Evolutionary conservation across 2,113 vertebrate species (phyloP), one percentile per base, ranked within the genome.

Genomic region (Haemorhous mexicanus): DNA sequence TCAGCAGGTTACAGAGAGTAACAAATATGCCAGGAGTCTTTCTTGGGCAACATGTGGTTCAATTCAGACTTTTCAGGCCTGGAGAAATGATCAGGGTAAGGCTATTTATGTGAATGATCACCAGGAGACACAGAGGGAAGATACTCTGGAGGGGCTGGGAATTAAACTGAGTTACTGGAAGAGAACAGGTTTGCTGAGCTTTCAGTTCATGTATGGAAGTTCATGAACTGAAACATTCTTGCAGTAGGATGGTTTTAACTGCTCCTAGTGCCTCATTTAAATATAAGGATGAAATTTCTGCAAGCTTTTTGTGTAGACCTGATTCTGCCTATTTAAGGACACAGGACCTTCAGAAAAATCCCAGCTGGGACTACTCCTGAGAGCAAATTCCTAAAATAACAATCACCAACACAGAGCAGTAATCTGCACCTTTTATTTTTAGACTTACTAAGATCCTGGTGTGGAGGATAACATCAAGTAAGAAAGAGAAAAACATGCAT

Each of bases 381-480:
- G 69, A 82, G 11, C 9, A 69, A 18, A 83, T 55, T 46, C 62
- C 41, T 83, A 43, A 69, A 76, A 76, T 83, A 62, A 90, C 41
- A 52, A 62, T 63, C 64, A 77, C 35, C 32, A 81, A 70, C 14
- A 70, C 43, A 87, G 50, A 75, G 35, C n/a, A 92, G 52, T 89
- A 93, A 13, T 50, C n/a, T 58, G 50, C 59, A 92, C 43, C 39
- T 80, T 84, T 93, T 93, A 84, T 74, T 94, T 94, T 93, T 89
- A 89, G 53, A 73, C 32, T 59, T 87, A 39, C 5, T 84, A 90
- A 73, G 62, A 62, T 85, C 28, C 17, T 58, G 16, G 41, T 72
- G 28, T 55, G 28, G 41, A 89, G 43, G 53, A 68, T 23, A 88
- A 68, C 15, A 72, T 84, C 20, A 9, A 75, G 24, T 52, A 63